Evolutionary conservation across 2,113 vertebrate genomes (phyloP), one percentile per base, ranked within the genome.

Genomic region (Thamnophis sirtalis): DNA sequence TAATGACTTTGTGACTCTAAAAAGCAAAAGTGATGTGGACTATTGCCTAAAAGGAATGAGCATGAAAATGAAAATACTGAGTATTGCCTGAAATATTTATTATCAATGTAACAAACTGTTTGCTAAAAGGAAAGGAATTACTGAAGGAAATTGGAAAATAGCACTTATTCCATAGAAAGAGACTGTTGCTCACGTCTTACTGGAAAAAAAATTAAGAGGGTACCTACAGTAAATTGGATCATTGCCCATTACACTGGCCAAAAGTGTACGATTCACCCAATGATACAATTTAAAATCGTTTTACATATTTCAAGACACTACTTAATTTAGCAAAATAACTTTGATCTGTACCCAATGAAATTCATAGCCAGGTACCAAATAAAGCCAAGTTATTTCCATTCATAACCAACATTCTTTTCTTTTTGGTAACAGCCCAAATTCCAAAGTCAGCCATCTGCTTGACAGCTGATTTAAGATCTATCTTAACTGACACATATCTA

Each of bases 241-340:
- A 92, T 63, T 58, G 93, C 26, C 80, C 2, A 1, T 28, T 15
- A 15, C 1, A 73, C 85, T 8, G 43, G 88, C 89, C 91, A 90
- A 68, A 87, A 21, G 90, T 53, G 73, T 92, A 93, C 48, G 0
- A 51, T 80, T 80, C 89, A 80, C 33, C 58, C 93, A 93, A 38
- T 88, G 92, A 33, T 84, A 94, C 88, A 90, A 19, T 48, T 84
- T 91, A n/a, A 92, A 90, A 88, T 93, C 49, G 94, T 91, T 94
- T 92, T 92, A 55, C n/a, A 73, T 84, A 91, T 88, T 91, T 88
- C 49, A 1, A 43, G 89, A 91, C 21, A 68, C 53, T 90, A 92
- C 93, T 88, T 54, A 89, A 90, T 86, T 95, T 92, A 92, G 24
- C 90, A 51, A 92, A 93, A 51, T 85, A 91, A 55, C 2, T 1